Conservation (phyloP, 2,888 invertebrate genomes). For the Cryptophagus acutangulus region DNA sequence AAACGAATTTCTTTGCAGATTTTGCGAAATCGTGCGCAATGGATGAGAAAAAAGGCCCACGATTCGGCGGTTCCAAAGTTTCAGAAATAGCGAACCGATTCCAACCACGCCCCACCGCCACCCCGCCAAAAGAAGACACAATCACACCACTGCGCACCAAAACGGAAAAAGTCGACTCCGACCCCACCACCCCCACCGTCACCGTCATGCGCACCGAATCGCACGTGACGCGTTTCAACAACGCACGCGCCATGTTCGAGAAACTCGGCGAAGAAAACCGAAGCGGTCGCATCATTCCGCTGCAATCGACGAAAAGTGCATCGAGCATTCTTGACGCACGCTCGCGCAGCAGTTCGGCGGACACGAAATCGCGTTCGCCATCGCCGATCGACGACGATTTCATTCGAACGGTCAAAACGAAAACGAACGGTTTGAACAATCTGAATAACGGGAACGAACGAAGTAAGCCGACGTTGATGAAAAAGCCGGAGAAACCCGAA, state of each 20-base stretch:
- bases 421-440: constrained; percentile 27
- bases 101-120: constrained; percentile 47
- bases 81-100: constrained; percentile 89
- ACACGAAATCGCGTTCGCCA: constrained; percentile 46
- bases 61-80: constrained; percentile 68
- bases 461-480: constrained; percentile 36
- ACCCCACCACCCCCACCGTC: constrained; percentile 46
- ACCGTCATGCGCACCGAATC: constrained; percentile 82
- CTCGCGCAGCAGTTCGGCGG: constrained; percentile 63
- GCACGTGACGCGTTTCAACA: constrained; percentile 81
- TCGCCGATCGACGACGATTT: constrained; percentile 48
- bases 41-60: constrained; percentile 44
- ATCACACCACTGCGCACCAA: constrained; percentile 29
- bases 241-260: constrained; percentile 86
- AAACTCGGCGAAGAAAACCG: constrained; percentile 74
- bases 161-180: constrained; percentile 27
- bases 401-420: constrained; percentile 43
- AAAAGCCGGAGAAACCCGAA: constrained; percentile 78
- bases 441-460: constrained; percentile 23
- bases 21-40: constrained; percentile 26
- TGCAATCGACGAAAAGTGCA: constrained; percentile 47
- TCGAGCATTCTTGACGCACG: constrained; percentile 53
- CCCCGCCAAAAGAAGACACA: constrained; percentile 27
- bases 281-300: constrained; percentile 36
- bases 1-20: neutral